Conservation (phyloP, 1,140 invertebrate genomes). For the Diuraphis noxia region DNA sequence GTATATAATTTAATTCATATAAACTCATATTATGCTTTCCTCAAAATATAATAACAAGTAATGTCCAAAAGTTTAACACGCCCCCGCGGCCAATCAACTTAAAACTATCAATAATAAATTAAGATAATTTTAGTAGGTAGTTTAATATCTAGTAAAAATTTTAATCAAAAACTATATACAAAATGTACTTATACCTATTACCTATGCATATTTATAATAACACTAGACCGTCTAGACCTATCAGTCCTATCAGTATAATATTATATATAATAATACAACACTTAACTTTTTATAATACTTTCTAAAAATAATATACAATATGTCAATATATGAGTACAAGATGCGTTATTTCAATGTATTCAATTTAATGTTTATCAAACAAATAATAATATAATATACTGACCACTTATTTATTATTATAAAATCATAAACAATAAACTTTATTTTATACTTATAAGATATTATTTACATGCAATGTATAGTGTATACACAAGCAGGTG, state of each 20-base stretch:
- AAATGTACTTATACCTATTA: too few species aligned
- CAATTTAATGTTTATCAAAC: not conserved
- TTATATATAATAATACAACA: too few species aligned
- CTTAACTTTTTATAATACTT: not conserved
- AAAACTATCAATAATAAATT: not conserved
- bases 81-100: not conserved
- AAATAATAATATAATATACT: not conserved
- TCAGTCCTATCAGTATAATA: too few species aligned
- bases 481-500: not conserved
- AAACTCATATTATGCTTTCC: too few species aligned
- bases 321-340: too few species aligned
- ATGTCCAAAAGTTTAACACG: not conserved
- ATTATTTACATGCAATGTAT: not conserved
- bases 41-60: too few species aligned
- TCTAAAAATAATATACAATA: constrained; percentile 4
- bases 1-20: too few species aligned
- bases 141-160: not conserved
- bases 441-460: not conserved
- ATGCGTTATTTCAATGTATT: not conserved
- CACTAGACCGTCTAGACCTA: too few species aligned
- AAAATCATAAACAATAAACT: not conserved
- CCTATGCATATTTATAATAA: too few species aligned
- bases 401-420: not conserved
- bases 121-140: not conserved
- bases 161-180: not conserved